Percentiles rank a stretch among this genome's conserved stretches.
phyloP scores from a whole-genome alignment of 1,140 invertebrate species.

The Pectinophora gossypiella region DNA sequence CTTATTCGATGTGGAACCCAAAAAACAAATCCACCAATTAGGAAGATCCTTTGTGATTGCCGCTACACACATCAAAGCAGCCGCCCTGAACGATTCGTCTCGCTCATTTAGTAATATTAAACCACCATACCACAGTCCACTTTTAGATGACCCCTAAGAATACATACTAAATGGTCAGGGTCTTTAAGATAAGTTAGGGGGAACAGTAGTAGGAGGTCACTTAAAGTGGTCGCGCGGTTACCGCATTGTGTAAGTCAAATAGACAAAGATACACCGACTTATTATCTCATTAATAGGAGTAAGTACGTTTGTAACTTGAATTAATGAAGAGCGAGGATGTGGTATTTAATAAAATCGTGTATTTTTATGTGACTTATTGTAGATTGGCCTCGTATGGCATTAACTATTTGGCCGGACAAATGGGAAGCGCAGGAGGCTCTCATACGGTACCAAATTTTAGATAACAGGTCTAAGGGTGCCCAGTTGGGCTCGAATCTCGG shows the following conservation, averaged over 20 bases:
- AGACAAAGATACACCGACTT: conserved; percentile 52
- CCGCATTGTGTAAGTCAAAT: conserved; percentile 35
- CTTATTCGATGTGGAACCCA: conserved; percentile 17
- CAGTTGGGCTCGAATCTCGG: too few relatives aligned
- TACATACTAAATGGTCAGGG: neutral
- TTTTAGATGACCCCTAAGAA: conserved; percentile 16
- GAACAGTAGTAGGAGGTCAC: conserved; percentile 3
- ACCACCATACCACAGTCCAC: conserved; percentile 26
- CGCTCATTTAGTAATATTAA: conserved; percentile 47
- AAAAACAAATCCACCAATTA: conserved; percentile 36
- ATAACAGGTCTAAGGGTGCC: too few relatives aligned
- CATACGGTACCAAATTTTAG: too few relatives aligned
- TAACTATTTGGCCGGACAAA: too few relatives aligned
- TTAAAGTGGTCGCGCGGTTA: conserved; percentile 14
- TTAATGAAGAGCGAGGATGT: too few relatives aligned
- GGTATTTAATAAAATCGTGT: too few relatives aligned
- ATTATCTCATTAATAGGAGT: conserved; percentile 44
- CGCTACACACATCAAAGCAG: conserved; percentile 41
- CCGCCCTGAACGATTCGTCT: conserved; percentile 65
- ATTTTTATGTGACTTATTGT: too few relatives aligned
- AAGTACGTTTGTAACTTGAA: too few relatives aligned
- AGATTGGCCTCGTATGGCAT: too few relatives aligned
- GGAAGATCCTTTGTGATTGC: conserved; percentile 30
- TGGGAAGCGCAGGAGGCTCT: too few relatives aligned
- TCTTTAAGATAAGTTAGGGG: neutral